These are phyloP conservation scores for Aporophyla lueneburgensis DNA, from an alignment of 2,888 invertebrate genomes.

Conservation along the genomic window DNA sequence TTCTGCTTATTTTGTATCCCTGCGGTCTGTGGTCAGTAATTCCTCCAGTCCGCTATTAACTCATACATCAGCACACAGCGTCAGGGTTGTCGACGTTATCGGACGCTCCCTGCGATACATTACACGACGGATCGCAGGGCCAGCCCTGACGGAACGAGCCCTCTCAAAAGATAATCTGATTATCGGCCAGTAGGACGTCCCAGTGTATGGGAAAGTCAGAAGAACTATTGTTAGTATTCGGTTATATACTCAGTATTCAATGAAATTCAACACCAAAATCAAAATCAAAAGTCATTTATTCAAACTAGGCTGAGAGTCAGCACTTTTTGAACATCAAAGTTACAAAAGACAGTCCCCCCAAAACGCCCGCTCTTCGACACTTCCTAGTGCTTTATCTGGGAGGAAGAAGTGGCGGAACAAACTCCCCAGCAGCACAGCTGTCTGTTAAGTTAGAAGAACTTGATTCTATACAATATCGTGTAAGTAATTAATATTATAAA, in stretches of 20 bases:
- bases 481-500: no score
- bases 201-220: conserved; percentile 18
- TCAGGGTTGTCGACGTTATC: conserved; percentile 55
- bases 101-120: conserved; percentile 27
- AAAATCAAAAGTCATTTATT: no score
- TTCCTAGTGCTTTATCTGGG: no score
- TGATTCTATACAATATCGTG: no score
- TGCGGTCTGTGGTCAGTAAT: conserved; percentile 7
- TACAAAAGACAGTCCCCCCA: no score
- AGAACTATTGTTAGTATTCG: not conserved
- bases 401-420: no score
- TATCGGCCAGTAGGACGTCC: conserved; percentile 34
- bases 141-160: conserved; percentile 51
- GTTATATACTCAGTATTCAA: not conserved
- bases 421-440: no score
- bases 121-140: conserved; percentile 28
- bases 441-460: no score
- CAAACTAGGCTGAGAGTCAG: no score
- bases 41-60: conserved; percentile 28
- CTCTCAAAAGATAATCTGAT: conserved; percentile 58
- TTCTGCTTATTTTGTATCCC: not conserved
- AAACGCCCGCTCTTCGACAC: no score
- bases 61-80: conserved; percentile 20
- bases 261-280: not conserved
- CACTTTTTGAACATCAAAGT: no score